Percentiles rank a stretch among this genome's conserved stretches.
These are phyloP conservation scores for Tapirus terrestris DNA, from an alignment of 2,113 vertebrate genomes.

Conservation along the genomic window DNA sequence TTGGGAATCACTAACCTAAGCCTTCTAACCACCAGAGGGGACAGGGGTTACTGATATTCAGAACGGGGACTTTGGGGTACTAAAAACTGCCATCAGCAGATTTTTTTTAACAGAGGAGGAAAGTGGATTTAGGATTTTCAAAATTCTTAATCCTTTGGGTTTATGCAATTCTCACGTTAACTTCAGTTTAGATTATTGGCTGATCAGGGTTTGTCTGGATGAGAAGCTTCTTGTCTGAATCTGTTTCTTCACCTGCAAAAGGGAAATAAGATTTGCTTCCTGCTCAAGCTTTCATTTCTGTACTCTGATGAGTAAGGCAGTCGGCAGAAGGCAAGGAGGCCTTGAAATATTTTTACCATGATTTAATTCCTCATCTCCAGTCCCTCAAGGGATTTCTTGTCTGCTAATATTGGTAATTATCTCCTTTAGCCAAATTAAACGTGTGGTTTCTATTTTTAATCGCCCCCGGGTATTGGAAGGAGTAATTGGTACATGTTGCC, in stretches of 20 bases:
- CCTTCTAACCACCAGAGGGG: not conserved
- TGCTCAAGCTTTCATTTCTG: constrained; percentile 30
- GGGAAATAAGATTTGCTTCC: constrained; percentile 10
- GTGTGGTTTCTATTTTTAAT: constrained; percentile 44
- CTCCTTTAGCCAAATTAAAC: constrained; percentile 46
- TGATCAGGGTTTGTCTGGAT: not conserved
- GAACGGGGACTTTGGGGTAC: not conserved
- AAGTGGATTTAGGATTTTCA: not conserved
- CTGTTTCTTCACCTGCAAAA: constrained; percentile 26
- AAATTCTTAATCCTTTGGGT: not conserved
- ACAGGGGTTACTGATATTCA: not conserved
- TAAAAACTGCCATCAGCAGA: not conserved
- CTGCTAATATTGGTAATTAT: constrained; percentile 50
- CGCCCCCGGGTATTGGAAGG: constrained; percentile 31
- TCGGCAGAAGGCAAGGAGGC: not conserved
- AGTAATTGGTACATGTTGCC: constrained; percentile 37
- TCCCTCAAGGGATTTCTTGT: constrained; percentile 6
- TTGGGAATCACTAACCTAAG: not conserved
- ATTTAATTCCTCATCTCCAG: constrained; percentile 37
- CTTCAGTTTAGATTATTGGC: not conserved
- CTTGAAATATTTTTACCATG: not conserved
- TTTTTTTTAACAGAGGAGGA: not conserved
- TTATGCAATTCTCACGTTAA: not conserved
- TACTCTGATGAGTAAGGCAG: not conserved
- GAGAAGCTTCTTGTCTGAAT: constrained; percentile 15